Base-by-base conservation (phyloP, 2,113 vertebrate genomes). In the Poeciliopsis retropinna region DNA sequence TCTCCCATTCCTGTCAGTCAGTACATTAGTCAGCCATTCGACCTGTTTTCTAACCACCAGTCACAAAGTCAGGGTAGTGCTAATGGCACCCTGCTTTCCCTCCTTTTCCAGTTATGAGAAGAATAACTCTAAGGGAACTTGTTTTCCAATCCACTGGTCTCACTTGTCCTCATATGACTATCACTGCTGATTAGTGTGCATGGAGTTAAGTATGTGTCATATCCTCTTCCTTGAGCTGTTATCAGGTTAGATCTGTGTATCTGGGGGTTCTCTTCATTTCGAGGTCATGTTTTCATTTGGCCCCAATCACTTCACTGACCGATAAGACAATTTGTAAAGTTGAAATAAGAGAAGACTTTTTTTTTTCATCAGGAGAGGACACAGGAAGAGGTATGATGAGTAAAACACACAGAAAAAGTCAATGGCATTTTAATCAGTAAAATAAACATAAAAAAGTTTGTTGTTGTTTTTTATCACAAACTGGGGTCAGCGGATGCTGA, bases 81-180 rank as follows among this genome's bases (percentile, higher is more conserved):
- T 87, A 91, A 91, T 88, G 88, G 80, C 83, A 10, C 62, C 92
- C 87, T 91, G 89, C 93, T 65, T 28, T 72, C 76, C 30, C 27
- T 74, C 47, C 67, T 76, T 80, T 79, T 70, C 75, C 91, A 92
- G 90, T 94, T 96, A 96, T 96, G 95, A 97, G 96, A 80, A 96
- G 91, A 95, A 96, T 82, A 96, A 95, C 93, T 95, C 94, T 98
- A 97, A 97, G 96, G 95, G 96, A 78, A 90, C 95, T 95, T 94
- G 95, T 94, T 95, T 93, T 89, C 93, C 95, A 96, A 95, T 96
- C 92, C 93, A 94, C 94, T 94, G 93, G 94, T 95, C 95, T 86
- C 86, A 77, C 89, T 91, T 90, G 93, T 93, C 87, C 87, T 71
- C 94, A 93, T 91, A 93, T 87, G 90, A 74, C 78, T 95, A 95